These are phyloP conservation scores for Emesis furor DNA, from an alignment of 2,888 invertebrate species.

Conservation along the genomic window DNA sequence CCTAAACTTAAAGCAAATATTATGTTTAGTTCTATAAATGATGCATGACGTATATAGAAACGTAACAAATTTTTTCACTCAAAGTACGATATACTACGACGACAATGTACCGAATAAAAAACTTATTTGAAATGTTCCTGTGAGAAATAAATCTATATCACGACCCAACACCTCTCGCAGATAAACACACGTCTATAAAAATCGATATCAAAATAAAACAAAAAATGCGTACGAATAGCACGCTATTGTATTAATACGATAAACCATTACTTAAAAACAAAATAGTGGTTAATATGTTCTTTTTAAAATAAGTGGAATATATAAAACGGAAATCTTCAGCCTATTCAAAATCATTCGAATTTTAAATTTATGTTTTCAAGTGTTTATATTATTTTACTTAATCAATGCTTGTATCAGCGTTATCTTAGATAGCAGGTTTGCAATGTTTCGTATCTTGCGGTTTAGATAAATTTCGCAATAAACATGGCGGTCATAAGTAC, in stretches of 20 bases:
- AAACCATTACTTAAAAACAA: slow-evolving; percentile 78
- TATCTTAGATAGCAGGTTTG: slow-evolving; percentile 17
- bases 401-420: slow-evolving; percentile 1
- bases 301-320: no score
- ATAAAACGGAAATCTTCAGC: no score
- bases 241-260: slow-evolving; percentile 84
- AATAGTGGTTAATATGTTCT: no score
- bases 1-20: no score
- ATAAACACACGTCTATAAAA: slow-evolving; percentile 19
- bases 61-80: no score
- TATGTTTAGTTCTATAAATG: no score
- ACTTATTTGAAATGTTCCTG: background rate
- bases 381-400: slow-evolving; percentile 3
- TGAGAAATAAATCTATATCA: slow-evolving; percentile 14
- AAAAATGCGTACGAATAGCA: slow-evolving; percentile 32
- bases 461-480: slow-evolving; percentile 16
- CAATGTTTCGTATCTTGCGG: slow-evolving; percentile 7
- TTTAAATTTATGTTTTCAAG: background rate
- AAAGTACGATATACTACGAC: no score
- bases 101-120: no score
- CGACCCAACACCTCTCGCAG: slow-evolving; percentile 14
- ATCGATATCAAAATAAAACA: slow-evolving; percentile 20
- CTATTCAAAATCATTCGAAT: background rate
- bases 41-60: no score
- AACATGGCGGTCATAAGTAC: background rate